Conservation (phyloP, 2,888 invertebrate genomes). For the Drosophila helvetica region DNA sequence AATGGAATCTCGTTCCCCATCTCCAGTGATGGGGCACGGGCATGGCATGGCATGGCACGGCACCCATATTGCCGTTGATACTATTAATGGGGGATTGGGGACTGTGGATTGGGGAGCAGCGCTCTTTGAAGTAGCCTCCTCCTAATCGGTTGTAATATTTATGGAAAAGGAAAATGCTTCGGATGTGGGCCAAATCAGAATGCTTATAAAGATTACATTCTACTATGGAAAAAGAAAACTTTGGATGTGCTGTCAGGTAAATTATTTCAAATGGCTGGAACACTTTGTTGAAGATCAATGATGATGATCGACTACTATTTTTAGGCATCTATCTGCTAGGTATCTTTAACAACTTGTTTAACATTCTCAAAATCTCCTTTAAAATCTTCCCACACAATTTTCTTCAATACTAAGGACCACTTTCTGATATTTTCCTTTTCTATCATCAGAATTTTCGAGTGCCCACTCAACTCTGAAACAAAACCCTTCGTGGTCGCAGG, state of each 20-base stretch:
- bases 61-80: slow-evolving; percentile 65
- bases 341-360: background rate
- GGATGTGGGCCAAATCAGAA: slow-evolving; percentile 52
- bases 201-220: slow-evolving; percentile 37
- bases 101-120: slow-evolving; percentile 25
- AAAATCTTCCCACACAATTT: background rate
- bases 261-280: background rate
- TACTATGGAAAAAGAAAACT: slow-evolving; percentile 13
- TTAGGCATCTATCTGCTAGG: background rate
- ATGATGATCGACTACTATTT: background rate
- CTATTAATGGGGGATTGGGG: slow-evolving; percentile 43
- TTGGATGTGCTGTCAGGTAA: background rate
- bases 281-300: too few species aligned
- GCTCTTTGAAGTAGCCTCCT: slow-evolving; percentile 56
- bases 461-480: slow-evolving; percentile 13
- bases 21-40: slow-evolving; percentile 17
- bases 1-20: slow-evolving; percentile 10
- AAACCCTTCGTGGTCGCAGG: background rate
- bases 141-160: slow-evolving; percentile 44
- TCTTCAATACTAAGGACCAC: background rate
- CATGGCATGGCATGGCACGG: slow-evolving; percentile 64
- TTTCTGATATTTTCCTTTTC: slow-evolving; percentile 1
- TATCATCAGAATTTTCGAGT: slow-evolving; percentile 7
- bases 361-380: too few species aligned
- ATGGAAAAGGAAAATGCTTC: slow-evolving; percentile 51